Evolutionary conservation across 1,140 invertebrate genomes (phyloP).

Genomic region (Lepidurus couesii): DNA sequence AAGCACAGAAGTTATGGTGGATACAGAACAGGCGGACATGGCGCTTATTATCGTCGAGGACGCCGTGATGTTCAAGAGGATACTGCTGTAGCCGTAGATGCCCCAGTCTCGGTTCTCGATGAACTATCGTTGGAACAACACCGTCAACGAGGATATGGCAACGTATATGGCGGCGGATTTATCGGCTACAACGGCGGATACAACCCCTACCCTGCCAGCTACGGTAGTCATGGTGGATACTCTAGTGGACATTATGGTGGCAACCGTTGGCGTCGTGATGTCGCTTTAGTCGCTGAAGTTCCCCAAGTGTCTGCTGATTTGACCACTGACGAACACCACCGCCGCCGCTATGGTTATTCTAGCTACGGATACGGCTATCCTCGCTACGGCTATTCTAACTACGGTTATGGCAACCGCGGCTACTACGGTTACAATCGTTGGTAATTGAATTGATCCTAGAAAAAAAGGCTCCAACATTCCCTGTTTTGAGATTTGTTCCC

Average conservation of each 20-base stretch:
- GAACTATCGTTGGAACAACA: background rate
- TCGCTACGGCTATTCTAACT: background rate
- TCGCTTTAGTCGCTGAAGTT: background rate
- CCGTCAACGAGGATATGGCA: background rate
- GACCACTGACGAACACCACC: background rate
- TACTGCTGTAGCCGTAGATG: background rate
- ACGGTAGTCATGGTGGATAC: background rate
- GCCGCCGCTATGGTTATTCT: background rate
- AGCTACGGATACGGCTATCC: background rate
- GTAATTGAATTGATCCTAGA: background rate
- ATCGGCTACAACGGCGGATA: background rate
- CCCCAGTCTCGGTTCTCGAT: background rate
- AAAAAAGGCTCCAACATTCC: no score
- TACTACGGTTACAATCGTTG: background rate
- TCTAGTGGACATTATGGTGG: background rate
- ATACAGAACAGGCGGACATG: background rate
- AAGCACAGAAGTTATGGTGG: background rate
- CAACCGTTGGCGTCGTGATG: background rate
- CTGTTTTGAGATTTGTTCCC: no score
- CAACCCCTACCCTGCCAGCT: background rate
- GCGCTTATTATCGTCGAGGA: background rate
- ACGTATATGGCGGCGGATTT: background rate
- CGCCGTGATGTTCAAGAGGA: background rate
- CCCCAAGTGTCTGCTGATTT: background rate
- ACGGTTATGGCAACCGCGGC: background rate